Percentiles rank a stretch among this genome's conserved stretches.
phyloP scores from a whole-genome alignment of 1,140 invertebrate genomes.

The Heliconius eleuchia region DNA sequence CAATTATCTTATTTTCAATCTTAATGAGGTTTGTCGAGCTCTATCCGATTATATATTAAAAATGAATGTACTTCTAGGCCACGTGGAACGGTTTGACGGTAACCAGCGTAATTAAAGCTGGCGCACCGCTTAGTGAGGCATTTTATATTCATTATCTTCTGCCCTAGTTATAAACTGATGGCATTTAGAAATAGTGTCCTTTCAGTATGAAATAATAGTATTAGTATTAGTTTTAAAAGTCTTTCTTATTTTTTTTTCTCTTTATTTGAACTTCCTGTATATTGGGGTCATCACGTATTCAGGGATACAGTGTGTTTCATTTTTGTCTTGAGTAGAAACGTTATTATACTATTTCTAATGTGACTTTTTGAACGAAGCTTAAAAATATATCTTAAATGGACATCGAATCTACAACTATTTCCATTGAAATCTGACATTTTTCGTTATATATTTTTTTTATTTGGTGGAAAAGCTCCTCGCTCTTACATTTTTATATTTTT shows the following conservation, averaged over 20 bases:
- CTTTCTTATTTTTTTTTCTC: not conserved
- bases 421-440: no score
- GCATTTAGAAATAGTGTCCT: constrained; percentile 27
- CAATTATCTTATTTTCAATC: not conserved
- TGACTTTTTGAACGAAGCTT: no score
- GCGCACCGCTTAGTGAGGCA: constrained; percentile 21
- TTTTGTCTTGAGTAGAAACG: no score
- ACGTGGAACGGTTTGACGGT: constrained; percentile 19
- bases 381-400: no score
- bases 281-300: no score
- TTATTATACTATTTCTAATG: no score
- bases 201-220: constrained; percentile 14
- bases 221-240: not conserved
- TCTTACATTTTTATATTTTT: no score
- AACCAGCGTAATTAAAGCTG: constrained; percentile 34
- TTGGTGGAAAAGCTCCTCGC: no score
- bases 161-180: constrained; percentile 34
- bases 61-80: constrained; percentile 18
- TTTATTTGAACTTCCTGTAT: no score
- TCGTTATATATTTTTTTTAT: no score
- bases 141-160: constrained; percentile 39
- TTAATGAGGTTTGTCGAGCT: not conserved
- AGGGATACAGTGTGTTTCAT: no score
- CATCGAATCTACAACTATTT: no score
- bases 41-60: constrained; percentile 9